Conservation (phyloP, 1,140 invertebrate species). For the Polypedilum pembai region DNA sequence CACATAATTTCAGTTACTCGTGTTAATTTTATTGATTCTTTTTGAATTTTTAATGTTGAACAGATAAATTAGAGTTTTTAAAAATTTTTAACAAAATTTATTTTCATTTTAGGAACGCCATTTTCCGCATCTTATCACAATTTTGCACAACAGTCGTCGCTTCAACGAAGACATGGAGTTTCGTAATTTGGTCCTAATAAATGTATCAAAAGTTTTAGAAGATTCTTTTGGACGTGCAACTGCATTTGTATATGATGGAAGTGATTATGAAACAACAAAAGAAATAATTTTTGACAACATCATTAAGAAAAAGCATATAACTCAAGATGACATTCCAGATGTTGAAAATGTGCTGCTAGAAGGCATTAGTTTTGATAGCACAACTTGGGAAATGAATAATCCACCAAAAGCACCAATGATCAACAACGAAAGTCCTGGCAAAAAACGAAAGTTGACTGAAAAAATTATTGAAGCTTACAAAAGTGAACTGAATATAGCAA, state of each 20-base stretch:
- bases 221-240: not conserved
- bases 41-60: too few species aligned
- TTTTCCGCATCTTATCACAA: too few species aligned
- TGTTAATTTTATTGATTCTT: too few species aligned
- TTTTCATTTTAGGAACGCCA: too few species aligned
- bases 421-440: not conserved
- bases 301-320: not conserved
- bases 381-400: slow-evolving; percentile 44
- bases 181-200: not conserved
- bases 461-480: not conserved
- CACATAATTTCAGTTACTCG: too few species aligned
- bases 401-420: not conserved
- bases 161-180: not conserved
- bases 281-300: not conserved
- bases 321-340: not conserved
- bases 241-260: not conserved
- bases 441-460: not conserved
- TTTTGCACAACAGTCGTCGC: not conserved
- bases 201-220: not conserved
- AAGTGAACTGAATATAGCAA: not conserved
- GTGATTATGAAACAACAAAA: not conserved
- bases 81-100: too few species aligned
- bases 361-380: not conserved
- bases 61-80: too few species aligned
- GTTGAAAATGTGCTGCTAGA: not conserved